Base-by-base conservation (phyloP, 2,888 invertebrate genomes). In the Pecten maximus region DNA sequence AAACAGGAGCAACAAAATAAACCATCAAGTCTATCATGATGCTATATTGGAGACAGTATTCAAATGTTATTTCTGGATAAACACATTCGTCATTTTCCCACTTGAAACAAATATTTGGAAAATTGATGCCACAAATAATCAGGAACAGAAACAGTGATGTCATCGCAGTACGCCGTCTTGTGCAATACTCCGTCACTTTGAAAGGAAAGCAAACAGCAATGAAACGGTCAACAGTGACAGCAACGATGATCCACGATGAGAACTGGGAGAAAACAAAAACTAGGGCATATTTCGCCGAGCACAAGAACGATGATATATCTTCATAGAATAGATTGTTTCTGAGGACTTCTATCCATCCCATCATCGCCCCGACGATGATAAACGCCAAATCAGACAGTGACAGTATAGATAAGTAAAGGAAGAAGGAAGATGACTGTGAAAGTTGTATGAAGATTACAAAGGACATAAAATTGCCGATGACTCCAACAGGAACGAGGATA, bases 191-290 rank as follows among this genome's bases (percentile, higher is more conserved):
- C 28, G 74, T 10, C 4, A 28, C 35, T 35, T 74, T 74, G 74
- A 74, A 74, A 35, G 74, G 74, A 74, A 74, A 74, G 74, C 74
- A 74, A 23, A 74, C 35, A 35, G 74, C 74, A 74, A 74, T 74
- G 74, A 74, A 74, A 35, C 74, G 74, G 74, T 74, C 74, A 35
- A 35, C 23, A 2, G 74, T 74, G 2, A 74, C 74, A 35, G 74
- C 74, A 6, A 74, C 74, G 28, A 74, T 74, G 16, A 74, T 74
- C 74, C 74, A 74, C 28, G 74, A 74, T 35, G 74, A 74, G 35
- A 74, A 74, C 74, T 74, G 74, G 6, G 74, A 74, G 74, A 74
- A 74, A 23, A 74, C 74, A 35, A 23, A 74, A 2, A 74, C 74
- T 35, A 74, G 23, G 28, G 74, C 23, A 28, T 23, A 74, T 35